These are phyloP conservation scores for Leptinotarsa defecta DNA, from an alignment of 1,140 invertebrate species.

Conservation along the genomic window DNA sequence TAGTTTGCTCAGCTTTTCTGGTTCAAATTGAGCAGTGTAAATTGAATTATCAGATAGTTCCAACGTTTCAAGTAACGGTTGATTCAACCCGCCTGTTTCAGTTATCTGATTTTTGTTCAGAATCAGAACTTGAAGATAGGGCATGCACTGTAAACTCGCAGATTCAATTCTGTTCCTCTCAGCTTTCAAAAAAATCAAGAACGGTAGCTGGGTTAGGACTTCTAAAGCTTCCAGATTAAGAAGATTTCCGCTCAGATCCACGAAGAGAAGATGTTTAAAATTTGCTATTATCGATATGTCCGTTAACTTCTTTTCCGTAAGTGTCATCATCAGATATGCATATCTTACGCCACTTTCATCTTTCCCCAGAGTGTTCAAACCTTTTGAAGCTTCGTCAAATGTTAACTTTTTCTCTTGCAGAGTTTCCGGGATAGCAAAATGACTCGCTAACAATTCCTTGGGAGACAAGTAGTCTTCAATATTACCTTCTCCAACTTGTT, in stretches of 20 bases:
- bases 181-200: constrained; percentile 59
- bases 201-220: constrained; percentile 58
- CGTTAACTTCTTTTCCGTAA: constrained; percentile 53
- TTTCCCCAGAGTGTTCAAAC: constrained; percentile 51
- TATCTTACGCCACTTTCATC: constrained; percentile 53
- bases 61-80: constrained; percentile 60
- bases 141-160: constrained; percentile 57
- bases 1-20: constrained; percentile 47
- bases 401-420: constrained; percentile 50
- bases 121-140: constrained; percentile 61
- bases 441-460: constrained; percentile 15
- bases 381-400: constrained; percentile 52
- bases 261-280: constrained; percentile 61
- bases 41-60: constrained; percentile 59
- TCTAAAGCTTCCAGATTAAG: constrained; percentile 58
- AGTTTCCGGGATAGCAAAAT: constrained; percentile 33
- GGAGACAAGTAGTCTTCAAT: constrained; percentile 10
- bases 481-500: constrained; percentile 30
- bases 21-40: constrained; percentile 46
- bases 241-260: constrained; percentile 61
- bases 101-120: constrained; percentile 59
- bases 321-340: constrained; percentile 52
- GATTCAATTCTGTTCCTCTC: constrained; percentile 59
- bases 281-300: constrained; percentile 57
- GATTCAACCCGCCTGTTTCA: constrained; percentile 57